A percentile compares a stretch with the other conserved stretches of the same genome.
Conservation (phyloP, 2,888 invertebrate species). For the Cybosia mesomella region DNA sequence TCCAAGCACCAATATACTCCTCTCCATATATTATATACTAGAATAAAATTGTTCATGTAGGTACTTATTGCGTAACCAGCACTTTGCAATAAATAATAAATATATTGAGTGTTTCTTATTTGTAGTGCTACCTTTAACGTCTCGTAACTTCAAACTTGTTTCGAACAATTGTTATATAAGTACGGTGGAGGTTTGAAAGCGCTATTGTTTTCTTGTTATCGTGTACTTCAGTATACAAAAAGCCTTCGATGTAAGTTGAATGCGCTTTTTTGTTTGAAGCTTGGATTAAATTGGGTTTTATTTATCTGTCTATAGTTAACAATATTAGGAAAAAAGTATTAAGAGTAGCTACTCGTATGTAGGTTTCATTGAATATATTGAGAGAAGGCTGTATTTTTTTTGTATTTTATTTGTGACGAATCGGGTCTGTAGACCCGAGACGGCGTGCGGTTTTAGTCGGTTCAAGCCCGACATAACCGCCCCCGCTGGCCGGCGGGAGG, state of each 20-base stretch:
- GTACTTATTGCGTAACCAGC: not conserved
- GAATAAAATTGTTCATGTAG: slow-evolving; percentile 1
- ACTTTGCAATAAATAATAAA: slow-evolving; percentile 18
- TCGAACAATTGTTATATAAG: slow-evolving; percentile 60
- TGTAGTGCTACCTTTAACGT: slow-evolving; percentile 37
- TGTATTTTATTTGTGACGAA: too few species aligned
- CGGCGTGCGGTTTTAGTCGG: too few species aligned
- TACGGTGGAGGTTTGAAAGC: slow-evolving; percentile 57
- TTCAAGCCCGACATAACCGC: too few species aligned
- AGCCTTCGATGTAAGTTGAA: slow-evolving; percentile 18
- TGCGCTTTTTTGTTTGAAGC: slow-evolving; percentile 8
- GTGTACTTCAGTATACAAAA: slow-evolving; percentile 23
- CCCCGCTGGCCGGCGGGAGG: too few species aligned
- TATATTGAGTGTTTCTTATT: slow-evolving; percentile 20
- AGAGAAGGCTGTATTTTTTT: not conserved
- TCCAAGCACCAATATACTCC: not conserved
- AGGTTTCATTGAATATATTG: not conserved
- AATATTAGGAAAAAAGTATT: not conserved
- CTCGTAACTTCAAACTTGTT: slow-evolving; percentile 61
- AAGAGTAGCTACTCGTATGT: not conserved
- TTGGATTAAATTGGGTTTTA: not conserved
- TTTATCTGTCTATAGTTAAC: not conserved
- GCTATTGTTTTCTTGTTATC: slow-evolving; percentile 62
- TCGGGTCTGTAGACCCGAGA: too few species aligned
- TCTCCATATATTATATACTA: not conserved